Percentiles rank a stretch among this genome's conserved stretches.
Evolutionary conservation across 2,113 vertebrate genomes (phyloP).

Genomic region (Rhinoptilus africanus): DNA sequence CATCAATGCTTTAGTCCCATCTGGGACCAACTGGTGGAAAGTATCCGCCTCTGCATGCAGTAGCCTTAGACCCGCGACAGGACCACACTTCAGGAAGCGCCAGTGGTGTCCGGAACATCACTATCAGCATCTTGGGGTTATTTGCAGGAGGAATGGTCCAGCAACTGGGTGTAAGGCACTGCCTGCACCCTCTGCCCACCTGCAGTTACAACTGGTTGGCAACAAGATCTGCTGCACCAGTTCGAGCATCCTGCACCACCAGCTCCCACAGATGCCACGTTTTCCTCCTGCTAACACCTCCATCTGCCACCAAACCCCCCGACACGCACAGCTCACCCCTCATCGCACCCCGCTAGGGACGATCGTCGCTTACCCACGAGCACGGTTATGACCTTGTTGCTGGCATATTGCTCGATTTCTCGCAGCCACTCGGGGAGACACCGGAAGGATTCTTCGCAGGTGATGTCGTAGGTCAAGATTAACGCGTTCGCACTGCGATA

Average conservation of each 20-base stretch:
- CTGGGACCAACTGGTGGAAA: background rate
- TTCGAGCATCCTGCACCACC: background rate
- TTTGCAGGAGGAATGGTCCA: background rate
- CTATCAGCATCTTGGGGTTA: background rate
- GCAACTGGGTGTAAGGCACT: too few species aligned
- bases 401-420: slow-evolving; percentile 98
- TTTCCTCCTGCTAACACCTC: background rate
- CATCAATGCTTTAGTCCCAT: background rate
- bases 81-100: background rate
- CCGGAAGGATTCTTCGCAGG: slow-evolving; percentile 97
- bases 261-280: fast-evolving
- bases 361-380: slow-evolving; percentile 85
- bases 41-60: background rate
- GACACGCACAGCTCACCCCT: background rate
- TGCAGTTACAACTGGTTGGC: background rate
- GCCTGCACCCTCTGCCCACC: background rate
- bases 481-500: slow-evolving; percentile 97
- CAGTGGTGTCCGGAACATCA: background rate
- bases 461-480: slow-evolving; percentile 98
- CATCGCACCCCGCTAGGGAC: fast-evolving
- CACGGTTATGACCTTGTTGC: slow-evolving; percentile 97
- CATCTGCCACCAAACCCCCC: background rate
- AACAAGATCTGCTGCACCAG: background rate
- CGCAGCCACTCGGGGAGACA: slow-evolving; percentile 98
- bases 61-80: background rate